Evolutionary conservation across 1,140 invertebrate genomes (phyloP).

Genomic region (Stenopsyche tienmushanensis): DNA sequence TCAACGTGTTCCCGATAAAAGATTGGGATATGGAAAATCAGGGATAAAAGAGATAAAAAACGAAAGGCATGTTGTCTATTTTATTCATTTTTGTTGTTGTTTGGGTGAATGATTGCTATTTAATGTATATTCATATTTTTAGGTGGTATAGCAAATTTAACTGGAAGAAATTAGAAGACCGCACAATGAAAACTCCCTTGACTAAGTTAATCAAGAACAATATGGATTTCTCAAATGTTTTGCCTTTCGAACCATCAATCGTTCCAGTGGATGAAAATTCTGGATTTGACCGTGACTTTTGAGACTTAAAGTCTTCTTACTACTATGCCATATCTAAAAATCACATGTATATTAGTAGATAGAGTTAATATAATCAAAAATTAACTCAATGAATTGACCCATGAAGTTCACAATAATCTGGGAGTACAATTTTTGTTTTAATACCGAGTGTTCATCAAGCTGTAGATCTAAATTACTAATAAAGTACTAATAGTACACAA

Average conservation of each 20-base stretch:
- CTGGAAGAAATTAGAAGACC: conserved; percentile 72
- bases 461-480: no score
- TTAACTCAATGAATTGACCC: no score
- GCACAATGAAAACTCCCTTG: conserved; percentile 60
- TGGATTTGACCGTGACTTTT: neutral
- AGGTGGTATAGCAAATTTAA: conserved; percentile 87
- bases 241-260: neutral
- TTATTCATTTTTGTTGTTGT: conserved; percentile 43
- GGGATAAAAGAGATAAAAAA: conserved; percentile 85
- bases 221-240: neutral
- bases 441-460: no score
- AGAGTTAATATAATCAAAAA: no score
- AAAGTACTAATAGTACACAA: no score
- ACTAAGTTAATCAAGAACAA: neutral
- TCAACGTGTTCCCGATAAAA: conserved; percentile 77
- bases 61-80: conserved; percentile 81
- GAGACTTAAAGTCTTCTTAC: no score
- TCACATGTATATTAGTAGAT: no score
- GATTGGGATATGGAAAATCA: conserved; percentile 81
- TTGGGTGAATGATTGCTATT: conserved; percentile 29
- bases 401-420: no score
- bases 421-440: no score
- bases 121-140: conserved; percentile 25
- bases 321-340: no score
- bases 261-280: neutral